These are phyloP conservation scores for Bothrops jararaca DNA, from an alignment of 2,113 vertebrate species.

Conservation along the genomic window DNA sequence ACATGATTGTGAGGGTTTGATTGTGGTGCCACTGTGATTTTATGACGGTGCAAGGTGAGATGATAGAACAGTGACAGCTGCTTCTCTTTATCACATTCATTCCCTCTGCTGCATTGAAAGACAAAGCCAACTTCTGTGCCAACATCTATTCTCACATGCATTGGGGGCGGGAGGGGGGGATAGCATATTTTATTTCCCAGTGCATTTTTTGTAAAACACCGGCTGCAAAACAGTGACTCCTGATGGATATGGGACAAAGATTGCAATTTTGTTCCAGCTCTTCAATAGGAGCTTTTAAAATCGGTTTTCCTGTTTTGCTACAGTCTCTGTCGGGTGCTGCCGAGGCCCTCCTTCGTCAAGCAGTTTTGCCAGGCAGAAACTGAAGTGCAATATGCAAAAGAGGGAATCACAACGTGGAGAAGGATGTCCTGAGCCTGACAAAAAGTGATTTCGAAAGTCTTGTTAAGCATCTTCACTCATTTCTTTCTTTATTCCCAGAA, in stretches of 20 bases:
- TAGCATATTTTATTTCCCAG: not conserved
- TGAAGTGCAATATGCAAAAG: not conserved
- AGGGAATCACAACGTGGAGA: not conserved
- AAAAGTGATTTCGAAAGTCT: not conserved
- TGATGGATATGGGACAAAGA: not conserved
- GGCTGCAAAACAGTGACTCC: not conserved
- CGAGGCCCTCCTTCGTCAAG: not conserved
- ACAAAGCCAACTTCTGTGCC: not conserved
- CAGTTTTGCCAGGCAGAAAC: not conserved
- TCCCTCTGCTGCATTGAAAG: not conserved
- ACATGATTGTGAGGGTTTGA: too few relatives aligned
- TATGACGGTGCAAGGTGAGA: not conserved
- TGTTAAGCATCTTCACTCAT: not conserved
- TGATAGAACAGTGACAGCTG: too few relatives aligned
- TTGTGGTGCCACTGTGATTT: not conserved
- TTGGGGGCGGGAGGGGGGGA: accelerated
- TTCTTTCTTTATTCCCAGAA: not conserved
- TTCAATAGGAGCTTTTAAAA: not conserved
- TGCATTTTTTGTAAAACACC: not conserved
- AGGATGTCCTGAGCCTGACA: not conserved
- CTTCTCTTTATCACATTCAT: not conserved
- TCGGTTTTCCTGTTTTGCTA: not conserved
- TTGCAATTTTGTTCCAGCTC: not conserved
- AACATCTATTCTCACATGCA: not conserved
- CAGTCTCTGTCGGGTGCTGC: not conserved